Percentiles rank a stretch among this genome's conserved stretches.
phyloP scores from a whole-genome alignment of 1,140 invertebrate species.

The Ceratina australensis region DNA sequence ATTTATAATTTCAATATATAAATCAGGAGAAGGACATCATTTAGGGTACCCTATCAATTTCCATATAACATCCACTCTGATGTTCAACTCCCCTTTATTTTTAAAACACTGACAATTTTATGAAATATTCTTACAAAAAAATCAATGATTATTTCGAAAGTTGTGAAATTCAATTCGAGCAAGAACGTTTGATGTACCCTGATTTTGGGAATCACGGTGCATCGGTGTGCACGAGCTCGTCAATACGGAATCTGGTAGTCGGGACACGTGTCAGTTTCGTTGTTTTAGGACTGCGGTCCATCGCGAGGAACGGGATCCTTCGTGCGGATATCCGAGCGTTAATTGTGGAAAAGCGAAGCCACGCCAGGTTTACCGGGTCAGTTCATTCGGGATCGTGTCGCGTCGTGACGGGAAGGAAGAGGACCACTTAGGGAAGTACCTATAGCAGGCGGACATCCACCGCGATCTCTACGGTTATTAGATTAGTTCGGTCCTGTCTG shows the following conservation, averaged over 20 bases:
- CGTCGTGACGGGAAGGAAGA: too few relatives aligned
- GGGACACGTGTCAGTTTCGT: constrained; percentile 60
- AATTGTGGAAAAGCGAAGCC: constrained; percentile 66
- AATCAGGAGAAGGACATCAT: too few relatives aligned
- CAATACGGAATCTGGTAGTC: constrained; percentile 35
- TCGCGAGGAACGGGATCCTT: constrained; percentile 47
- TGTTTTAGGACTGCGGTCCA: constrained; percentile 66
- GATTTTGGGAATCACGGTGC: constrained; percentile 1
- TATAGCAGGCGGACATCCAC: constrained; percentile 23
- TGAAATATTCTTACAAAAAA: too few relatives aligned
- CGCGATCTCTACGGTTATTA: constrained; percentile 59
- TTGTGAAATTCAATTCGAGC: too few relatives aligned
- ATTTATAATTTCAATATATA: too few relatives aligned
- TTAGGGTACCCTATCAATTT: too few relatives aligned
- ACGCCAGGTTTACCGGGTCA: constrained; percentile 50
- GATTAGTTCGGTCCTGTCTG: constrained; percentile 63
- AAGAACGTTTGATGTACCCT: too few relatives aligned
- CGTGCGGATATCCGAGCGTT: constrained; percentile 56
- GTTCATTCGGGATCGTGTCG: constrained; percentile 43
- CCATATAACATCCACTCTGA: too few relatives aligned
- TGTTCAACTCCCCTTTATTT: too few relatives aligned
- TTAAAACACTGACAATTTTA: too few relatives aligned
- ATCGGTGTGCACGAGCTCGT: not conserved
- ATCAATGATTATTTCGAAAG: too few relatives aligned
- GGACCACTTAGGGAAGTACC: not conserved